These are phyloP conservation scores for Schizaphis graminum DNA, from an alignment of 2,888 invertebrate species.

Conservation along the genomic window DNA sequence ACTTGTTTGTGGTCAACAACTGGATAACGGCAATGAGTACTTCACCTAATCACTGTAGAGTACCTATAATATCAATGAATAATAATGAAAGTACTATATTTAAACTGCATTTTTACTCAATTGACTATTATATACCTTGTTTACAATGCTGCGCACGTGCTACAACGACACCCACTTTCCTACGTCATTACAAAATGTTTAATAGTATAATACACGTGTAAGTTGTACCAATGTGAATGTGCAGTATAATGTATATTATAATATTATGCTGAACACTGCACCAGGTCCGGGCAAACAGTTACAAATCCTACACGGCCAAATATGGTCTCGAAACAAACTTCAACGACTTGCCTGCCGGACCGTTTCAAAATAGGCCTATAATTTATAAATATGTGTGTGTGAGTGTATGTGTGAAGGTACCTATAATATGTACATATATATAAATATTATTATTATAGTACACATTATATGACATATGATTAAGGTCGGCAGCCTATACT, in stretches of 20 bases:
- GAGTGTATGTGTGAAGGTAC: no score
- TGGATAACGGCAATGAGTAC: no score
- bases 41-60: no score
- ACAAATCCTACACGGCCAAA: neutral
- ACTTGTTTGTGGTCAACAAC: no score
- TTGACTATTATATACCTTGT: neutral
- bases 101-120: neutral
- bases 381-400: neutral
- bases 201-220: neutral
- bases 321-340: constrained; percentile 30
- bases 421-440: neutral
- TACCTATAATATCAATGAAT: neutral
- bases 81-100: neutral
- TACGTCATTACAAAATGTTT: neutral
- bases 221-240: neutral
- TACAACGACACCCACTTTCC: neutral
- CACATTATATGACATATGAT: neutral
- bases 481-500: neutral
- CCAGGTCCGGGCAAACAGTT: neutral
- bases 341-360: neutral
- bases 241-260: neutral
- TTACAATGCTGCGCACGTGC: neutral
- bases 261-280: neutral
- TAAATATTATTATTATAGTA: constrained; percentile 6
- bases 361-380: constrained; percentile 23